Base-by-base conservation (phyloP, 2,888 invertebrate species). In the Polyploca ridens region DNA sequence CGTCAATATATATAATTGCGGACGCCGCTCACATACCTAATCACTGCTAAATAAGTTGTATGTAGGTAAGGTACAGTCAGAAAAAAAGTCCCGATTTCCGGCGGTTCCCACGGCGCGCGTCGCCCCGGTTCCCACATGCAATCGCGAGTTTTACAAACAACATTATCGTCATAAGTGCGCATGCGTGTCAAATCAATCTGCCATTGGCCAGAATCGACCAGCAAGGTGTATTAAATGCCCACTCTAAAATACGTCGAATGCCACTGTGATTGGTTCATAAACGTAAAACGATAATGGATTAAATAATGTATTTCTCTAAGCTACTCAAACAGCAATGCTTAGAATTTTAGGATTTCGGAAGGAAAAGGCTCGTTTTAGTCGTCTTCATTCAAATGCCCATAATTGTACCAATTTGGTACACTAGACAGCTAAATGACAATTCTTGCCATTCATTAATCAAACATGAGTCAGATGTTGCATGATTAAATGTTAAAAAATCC, bases 41-140 rank as follows among this genome's bases (percentile, higher is more conserved):
- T 83, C 67, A 67, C 68, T 60, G 64, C 74, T 77, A 79, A 84
- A 75, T 81, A 72, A 82, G 78, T 75, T 75, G 71, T 74, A 73
- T 73, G 73, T 72, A 76, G 66, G 72, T 66, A 74, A 73, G 67
- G 69, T 65, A 74, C 66, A 67, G 69, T 62, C 63, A 68, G 74
- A 74, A 86, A 92, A 91, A 91, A 89, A 81, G 76, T 82, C 81
- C 82, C 67, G 81, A 84, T 87, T 87, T 88, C 88, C 83, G 83
- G 82, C 79, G 75, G 83, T 91, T 93, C 91, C 79, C 92, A 92
- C 92, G 89, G 69, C 76, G 80, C 76, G 71, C 79, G 75, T 75
- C 87, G 91, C 84, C 85, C 92, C 80, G 83, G 80, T 93, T 93
- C 93, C 85, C 92, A 92, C 89, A 88, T 82, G 83, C 83, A 82